These are phyloP conservation scores for Amiota minor DNA, from an alignment of 2,888 invertebrate species.

Conservation along the genomic window DNA sequence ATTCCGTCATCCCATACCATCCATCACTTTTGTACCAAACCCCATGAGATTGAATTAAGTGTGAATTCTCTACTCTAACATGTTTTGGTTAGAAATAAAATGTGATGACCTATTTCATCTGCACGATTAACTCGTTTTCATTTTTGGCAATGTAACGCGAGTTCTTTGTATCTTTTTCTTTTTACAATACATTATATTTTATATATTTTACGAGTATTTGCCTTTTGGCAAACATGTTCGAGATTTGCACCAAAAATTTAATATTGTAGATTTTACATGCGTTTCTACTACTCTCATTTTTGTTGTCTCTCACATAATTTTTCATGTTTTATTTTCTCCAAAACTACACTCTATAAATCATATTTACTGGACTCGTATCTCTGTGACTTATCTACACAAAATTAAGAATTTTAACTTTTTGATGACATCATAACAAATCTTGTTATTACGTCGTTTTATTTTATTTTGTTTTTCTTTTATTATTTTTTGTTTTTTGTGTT, in stretches of 20 bases:
- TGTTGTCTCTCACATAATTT: conserved; percentile 6
- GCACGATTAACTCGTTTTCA: conserved; percentile 52
- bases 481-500: background rate
- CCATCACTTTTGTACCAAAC: no score
- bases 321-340: background rate
- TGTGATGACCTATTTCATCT: conserved; percentile 56
- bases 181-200: background rate
- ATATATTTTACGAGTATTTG: background rate
- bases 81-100: background rate
- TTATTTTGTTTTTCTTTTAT: no score
- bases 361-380: no score
- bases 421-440: conserved; percentile 23
- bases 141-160: conserved; percentile 12
- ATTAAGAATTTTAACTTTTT: conserved; percentile 3
- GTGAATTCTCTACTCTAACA: no score
- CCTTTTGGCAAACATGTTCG: background rate
- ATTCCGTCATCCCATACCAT: no score
- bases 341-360: no score
- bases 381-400: conserved; percentile 12
- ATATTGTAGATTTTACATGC: background rate
- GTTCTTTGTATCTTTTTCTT: background rate
- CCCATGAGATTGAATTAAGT: no score
- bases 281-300: conserved; percentile 1
- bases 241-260: background rate
- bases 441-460: background rate